Conservation (phyloP, 2,888 invertebrate genomes). For the Agrochola circellaris region DNA sequence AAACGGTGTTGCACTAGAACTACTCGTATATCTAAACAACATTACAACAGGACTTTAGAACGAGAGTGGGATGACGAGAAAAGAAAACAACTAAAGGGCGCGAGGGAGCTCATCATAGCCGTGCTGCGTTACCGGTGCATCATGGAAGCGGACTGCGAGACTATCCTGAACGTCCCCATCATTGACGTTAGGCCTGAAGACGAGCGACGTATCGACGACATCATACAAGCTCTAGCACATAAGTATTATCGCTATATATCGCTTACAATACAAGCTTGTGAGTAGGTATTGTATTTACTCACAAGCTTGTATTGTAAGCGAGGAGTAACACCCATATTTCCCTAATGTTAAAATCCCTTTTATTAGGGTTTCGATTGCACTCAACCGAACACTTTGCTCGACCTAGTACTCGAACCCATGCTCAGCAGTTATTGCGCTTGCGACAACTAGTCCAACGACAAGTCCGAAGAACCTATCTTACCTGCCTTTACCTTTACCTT, state of each 20-base stretch:
- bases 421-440: not conserved
- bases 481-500: not conserved
- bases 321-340: not conserved
- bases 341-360: not conserved
- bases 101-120: constrained; percentile 79
- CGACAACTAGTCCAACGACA: not conserved
- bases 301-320: not conserved
- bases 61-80: constrained; percentile 80
- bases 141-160: constrained; percentile 78
- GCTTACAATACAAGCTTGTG: too few relatives aligned
- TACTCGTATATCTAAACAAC: not conserved
- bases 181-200: constrained; percentile 76
- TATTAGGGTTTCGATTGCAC: not conserved
- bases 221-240: constrained; percentile 80
- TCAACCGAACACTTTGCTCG: not conserved
- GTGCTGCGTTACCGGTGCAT: constrained; percentile 80
- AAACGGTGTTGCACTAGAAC: not conserved
- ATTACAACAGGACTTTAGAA: constrained; percentile 78
- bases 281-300: too few relatives aligned
- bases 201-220: constrained; percentile 77
- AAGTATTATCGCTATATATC: too few relatives aligned
- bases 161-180: constrained; percentile 77
- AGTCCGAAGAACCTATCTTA: not conserved
- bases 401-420: not conserved
- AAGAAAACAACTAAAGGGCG: constrained; percentile 78